Evolutionary conservation across 2,113 vertebrate genomes (phyloP).

Genomic region (Rynchops niger): DNA sequence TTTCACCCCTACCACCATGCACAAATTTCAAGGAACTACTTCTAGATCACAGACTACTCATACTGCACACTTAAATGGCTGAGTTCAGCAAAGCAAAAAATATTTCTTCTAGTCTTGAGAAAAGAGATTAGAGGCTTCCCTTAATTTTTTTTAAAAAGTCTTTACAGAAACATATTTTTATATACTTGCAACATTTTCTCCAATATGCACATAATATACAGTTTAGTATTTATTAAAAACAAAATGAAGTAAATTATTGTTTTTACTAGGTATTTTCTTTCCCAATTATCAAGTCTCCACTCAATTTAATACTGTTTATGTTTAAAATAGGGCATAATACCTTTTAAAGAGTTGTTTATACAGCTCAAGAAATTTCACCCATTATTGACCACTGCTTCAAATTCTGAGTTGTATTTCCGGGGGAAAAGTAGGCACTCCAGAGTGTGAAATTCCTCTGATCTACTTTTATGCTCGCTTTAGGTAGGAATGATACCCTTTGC

Average conservation of each 20-base stretch:
- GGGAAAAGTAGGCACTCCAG: neutral
- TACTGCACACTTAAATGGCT: neutral
- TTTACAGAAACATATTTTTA: neutral
- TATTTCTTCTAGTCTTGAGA: neutral
- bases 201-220: neutral
- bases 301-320: neutral
- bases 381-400: neutral
- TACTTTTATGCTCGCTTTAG: neutral
- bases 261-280: neutral
- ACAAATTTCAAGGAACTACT: neutral
- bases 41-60: neutral
- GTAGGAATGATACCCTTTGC: neutral
- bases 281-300: neutral
- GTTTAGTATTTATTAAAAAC: neutral
- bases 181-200: neutral
- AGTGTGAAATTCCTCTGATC: neutral
- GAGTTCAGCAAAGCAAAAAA: neutral
- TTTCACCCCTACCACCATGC: rapidly evolving
- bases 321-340: neutral
- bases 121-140: neutral
- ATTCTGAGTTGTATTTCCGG: neutral
- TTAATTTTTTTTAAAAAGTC: neutral
- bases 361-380: neutral
- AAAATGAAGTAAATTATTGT: neutral
- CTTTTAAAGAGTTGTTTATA: neutral